These are phyloP conservation scores for Dreissena rostriformis DNA, from an alignment of 1,140 invertebrate species.

Conservation along the genomic window DNA sequence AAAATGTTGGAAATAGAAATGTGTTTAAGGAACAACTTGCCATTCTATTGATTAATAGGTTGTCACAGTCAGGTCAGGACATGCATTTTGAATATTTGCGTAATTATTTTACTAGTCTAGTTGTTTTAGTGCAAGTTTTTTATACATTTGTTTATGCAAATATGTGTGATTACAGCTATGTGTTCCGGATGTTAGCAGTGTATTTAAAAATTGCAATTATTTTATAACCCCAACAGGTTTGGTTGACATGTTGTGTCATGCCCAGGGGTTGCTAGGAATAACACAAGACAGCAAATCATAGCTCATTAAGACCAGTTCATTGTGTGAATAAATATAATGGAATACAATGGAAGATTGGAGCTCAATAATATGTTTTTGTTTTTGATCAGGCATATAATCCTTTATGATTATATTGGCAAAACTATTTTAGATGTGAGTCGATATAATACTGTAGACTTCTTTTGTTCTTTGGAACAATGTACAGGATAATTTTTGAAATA, in stretches of 20 bases:
- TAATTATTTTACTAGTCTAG: too few relatives aligned
- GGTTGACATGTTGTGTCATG: slow-evolving; percentile 47
- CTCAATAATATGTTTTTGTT: slow-evolving; percentile 24
- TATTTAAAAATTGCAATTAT: too few relatives aligned
- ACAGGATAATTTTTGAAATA: slow-evolving; percentile 54
- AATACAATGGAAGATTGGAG: slow-evolving; percentile 40
- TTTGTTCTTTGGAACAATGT: slow-evolving; percentile 31
- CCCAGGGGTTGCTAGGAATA: slow-evolving; percentile 51
- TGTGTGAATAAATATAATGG: slow-evolving; percentile 35
- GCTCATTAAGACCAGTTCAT: slow-evolving; percentile 34
- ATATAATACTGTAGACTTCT: slow-evolving; percentile 41
- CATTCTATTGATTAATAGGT: too few relatives aligned
- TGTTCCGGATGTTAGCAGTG: too few relatives aligned
- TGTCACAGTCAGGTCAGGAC: too few relatives aligned
- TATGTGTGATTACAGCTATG: too few relatives aligned
- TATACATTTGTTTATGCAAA: too few relatives aligned
- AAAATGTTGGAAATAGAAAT: too few relatives aligned
- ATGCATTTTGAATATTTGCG: too few relatives aligned
- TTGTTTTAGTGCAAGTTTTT: too few relatives aligned
- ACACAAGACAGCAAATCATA: slow-evolving; percentile 25
- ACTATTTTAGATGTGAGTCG: slow-evolving; percentile 11
- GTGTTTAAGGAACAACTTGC: too few relatives aligned
- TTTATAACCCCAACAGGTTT: too few relatives aligned
- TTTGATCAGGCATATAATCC: slow-evolving; percentile 2
- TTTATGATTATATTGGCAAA: not conserved